These are phyloP conservation scores for Hartigia nigra DNA, from an alignment of 2,888 invertebrate genomes.

Conservation along the genomic window DNA sequence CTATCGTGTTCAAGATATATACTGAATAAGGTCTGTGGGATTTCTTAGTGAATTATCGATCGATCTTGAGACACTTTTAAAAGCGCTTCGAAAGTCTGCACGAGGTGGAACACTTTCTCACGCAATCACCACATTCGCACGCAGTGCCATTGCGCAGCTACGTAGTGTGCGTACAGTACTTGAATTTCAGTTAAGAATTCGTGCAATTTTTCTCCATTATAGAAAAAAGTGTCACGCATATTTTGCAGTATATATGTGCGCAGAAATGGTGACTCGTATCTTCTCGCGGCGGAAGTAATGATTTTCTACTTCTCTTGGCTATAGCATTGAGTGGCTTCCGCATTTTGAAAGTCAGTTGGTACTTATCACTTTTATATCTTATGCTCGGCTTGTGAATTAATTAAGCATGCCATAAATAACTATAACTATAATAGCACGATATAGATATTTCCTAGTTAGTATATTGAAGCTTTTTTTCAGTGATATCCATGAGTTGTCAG, in stretches of 20 bases:
- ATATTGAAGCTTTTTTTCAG: not conserved
- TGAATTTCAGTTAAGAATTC: not conserved
- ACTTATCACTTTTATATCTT: not conserved
- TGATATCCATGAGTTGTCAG: too few relatives aligned
- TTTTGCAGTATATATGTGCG: not conserved
- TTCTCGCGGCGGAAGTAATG: not conserved
- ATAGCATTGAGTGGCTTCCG: not conserved
- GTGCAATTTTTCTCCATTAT: not conserved
- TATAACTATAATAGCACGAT: not conserved
- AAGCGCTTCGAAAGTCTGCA: not conserved
- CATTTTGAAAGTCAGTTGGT: not conserved
- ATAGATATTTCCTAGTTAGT: not conserved
- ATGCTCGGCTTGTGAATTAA: not conserved
- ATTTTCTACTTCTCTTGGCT: not conserved
- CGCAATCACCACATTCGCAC: not conserved
- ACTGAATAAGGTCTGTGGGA: not conserved
- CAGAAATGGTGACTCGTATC: not conserved
- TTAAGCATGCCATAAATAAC: not conserved
- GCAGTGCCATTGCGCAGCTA: not conserved
- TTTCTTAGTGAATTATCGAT: not conserved
- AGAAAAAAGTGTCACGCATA: not conserved
- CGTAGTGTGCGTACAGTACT: not conserved
- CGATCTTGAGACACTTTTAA: not conserved
- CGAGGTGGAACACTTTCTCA: not conserved
- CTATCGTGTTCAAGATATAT: not conserved